These are phyloP conservation scores for Tapirus terrestris DNA, from an alignment of 2,113 vertebrate genomes.

Conservation along the genomic window DNA sequence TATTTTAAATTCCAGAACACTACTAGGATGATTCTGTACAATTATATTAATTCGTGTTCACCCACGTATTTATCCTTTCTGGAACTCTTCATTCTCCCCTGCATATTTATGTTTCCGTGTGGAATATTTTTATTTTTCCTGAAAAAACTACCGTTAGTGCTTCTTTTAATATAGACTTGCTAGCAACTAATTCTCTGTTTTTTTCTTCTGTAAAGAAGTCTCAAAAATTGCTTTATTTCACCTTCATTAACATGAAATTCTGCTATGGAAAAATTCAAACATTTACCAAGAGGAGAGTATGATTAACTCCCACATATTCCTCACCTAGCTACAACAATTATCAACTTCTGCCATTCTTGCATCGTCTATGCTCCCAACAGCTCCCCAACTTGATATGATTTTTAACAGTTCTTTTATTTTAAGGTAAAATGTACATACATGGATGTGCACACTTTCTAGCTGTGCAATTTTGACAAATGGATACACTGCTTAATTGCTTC, in stretches of 20 bases:
- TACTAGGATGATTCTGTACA: neutral
- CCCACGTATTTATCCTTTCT: neutral
- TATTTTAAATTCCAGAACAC: neutral
- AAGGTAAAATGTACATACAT: neutral
- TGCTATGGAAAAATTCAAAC: neutral
- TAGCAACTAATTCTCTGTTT: neutral
- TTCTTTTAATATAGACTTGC: slow-evolving; percentile 13
- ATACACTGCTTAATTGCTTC: neutral
- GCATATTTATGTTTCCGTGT: neutral
- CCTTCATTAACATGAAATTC: neutral
- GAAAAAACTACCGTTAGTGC: neutral
- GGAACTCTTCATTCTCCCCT: neutral
- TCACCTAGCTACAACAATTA: neutral
- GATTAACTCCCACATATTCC: neutral
- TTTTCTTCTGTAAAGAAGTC: neutral
- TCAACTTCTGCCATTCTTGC: neutral
- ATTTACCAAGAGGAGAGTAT: neutral
- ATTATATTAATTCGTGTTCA: neutral
- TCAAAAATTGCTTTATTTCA: neutral
- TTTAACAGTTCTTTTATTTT: neutral
- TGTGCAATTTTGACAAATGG: neutral
- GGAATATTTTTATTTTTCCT: neutral
- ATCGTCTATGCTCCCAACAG: neutral
- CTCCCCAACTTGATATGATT: neutral
- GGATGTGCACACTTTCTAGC: neutral